Evolutionary conservation across 2,113 vertebrate genomes (phyloP).

Genomic region (Microcebus lehilahytsara): DNA sequence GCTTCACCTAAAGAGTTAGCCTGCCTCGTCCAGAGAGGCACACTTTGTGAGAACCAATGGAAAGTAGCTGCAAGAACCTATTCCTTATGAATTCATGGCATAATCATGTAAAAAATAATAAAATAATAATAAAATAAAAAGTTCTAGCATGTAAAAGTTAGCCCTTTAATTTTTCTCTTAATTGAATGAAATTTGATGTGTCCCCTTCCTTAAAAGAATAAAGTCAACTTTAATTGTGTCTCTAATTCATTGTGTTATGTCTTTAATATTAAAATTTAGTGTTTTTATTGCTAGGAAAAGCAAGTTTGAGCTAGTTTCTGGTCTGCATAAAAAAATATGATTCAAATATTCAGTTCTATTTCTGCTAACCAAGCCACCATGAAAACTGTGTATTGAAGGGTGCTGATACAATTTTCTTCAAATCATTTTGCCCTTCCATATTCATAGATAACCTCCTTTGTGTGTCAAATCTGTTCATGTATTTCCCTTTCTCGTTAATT

Average conservation of each 20-base stretch:
- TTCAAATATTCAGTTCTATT: background rate
- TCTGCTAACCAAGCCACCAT: background rate
- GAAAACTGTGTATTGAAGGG: background rate
- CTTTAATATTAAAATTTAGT: background rate
- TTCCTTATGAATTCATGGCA: slow-evolving; percentile 93
- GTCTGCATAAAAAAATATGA: background rate
- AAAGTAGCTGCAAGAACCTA: slow-evolving; percentile 90
- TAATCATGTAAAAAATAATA: slow-evolving; percentile 82
- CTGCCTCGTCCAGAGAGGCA: slow-evolving; percentile 87
- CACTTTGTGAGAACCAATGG: slow-evolving; percentile 91
- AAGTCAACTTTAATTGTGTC: background rate
- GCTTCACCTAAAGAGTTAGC: slow-evolving; percentile 91
- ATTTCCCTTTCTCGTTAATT: background rate
- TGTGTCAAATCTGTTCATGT: background rate
- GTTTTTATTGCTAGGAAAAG: background rate
- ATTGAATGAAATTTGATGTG: background rate
- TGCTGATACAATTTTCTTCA: background rate
- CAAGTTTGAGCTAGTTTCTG: background rate
- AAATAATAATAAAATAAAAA: slow-evolving; percentile 22
- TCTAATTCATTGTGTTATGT: background rate
- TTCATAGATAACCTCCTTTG: background rate
- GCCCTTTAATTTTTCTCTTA: background rate
- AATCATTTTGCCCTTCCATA: background rate
- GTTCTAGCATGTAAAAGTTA: slow-evolving; percentile 64
- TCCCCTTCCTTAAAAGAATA: background rate